Conservation (phyloP, 2,113 vertebrate genomes). For the Anoplopoma fimbria region DNA sequence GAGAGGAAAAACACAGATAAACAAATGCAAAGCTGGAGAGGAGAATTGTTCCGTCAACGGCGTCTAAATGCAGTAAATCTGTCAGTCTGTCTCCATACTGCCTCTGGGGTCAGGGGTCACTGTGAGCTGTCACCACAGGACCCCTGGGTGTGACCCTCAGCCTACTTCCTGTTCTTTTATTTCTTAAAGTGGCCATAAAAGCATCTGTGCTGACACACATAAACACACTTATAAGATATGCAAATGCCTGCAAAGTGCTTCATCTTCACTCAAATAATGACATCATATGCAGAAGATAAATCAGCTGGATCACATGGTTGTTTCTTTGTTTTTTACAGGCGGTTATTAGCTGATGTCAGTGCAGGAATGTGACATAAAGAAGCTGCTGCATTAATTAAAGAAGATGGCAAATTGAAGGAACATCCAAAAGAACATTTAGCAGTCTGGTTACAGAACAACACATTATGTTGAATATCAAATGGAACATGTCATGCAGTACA, state of each 20-base stretch:
- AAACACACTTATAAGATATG: conserved; percentile 15
- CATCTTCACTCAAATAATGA: background rate
- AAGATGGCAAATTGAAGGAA: background rate
- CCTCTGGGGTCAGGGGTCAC: conserved; percentile 38
- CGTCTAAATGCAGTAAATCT: conserved; percentile 8
- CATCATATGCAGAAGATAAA: conserved; percentile 19
- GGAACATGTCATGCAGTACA: background rate
- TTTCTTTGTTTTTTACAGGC: background rate
- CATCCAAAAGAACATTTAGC: background rate
- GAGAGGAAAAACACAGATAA: background rate
- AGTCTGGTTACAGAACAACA: too few relatives aligned
- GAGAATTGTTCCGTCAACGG: background rate
- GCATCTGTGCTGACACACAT: background rate
- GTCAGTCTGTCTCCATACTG: background rate
- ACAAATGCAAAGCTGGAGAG: conserved; percentile 2
- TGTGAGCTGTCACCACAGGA: background rate
- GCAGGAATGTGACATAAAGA: background rate
- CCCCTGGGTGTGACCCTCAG: conserved; percentile 1
- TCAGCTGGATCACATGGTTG: conserved; percentile 8
- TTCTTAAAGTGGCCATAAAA: conserved; percentile 13
- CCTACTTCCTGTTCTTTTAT: background rate
- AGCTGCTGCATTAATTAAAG: background rate
- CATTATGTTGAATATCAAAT: background rate
- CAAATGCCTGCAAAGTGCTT: conserved; percentile 51
- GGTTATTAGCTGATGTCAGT: background rate